A percentile compares a stretch with the other conserved stretches of the same genome.
Conservation (phyloP, 2,113 vertebrate species). For the Empidonax alnorum region DNA sequence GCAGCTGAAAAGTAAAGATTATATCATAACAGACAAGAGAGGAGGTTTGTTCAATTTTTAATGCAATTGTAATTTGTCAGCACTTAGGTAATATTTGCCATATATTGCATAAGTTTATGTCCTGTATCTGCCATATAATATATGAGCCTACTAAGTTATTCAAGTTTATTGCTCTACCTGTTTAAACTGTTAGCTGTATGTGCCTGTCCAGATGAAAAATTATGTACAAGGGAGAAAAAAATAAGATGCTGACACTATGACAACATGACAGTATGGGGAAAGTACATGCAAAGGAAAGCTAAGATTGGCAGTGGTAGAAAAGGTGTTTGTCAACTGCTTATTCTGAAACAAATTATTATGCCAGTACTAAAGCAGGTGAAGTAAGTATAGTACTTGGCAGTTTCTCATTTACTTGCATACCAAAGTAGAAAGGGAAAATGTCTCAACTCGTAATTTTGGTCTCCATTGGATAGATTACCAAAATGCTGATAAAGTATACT, state of each 20-base stretch:
- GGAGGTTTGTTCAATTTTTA: neutral
- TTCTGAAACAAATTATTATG: neutral
- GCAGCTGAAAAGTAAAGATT: neutral
- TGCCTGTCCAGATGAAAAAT: neutral
- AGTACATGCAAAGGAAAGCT: neutral
- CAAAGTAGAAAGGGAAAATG: neutral
- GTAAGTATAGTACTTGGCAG: neutral
- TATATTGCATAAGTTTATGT: neutral
- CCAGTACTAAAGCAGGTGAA: neutral
- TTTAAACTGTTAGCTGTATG: neutral
- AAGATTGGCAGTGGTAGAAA: neutral
- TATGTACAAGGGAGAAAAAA: neutral
- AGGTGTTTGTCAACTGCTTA: neutral
- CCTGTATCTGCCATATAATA: neutral
- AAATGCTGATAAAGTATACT: neutral
- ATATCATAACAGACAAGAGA: neutral
- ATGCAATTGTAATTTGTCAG: neutral
- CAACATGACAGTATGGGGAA: neutral
- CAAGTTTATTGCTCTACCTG: neutral
- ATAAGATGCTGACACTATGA: neutral
- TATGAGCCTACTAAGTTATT: neutral
- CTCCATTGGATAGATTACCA: neutral
- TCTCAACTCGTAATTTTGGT: neutral
- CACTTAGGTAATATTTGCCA: neutral
- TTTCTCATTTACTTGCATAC: neutral